Base-by-base conservation (phyloP, 2,888 invertebrate species). In the Lagria hirta region DNA sequence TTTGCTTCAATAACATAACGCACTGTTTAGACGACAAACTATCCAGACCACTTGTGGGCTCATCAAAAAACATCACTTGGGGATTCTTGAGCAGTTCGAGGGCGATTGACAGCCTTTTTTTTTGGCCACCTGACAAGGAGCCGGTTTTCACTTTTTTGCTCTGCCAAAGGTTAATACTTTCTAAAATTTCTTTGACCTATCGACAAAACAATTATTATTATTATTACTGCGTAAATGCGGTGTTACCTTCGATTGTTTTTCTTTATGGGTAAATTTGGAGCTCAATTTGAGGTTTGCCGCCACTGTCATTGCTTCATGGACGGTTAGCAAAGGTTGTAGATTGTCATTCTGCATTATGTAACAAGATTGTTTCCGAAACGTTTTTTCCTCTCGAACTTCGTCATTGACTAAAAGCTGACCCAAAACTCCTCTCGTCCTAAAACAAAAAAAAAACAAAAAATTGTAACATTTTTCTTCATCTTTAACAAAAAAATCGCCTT, bases 61-160 rank as follows among this genome's bases (percentile, higher is more conserved):
- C 95, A 68, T 96, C 95, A 54, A 96, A 82, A 68, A 95, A 91
- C 82, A 95, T 86, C 30, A 95, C 82, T 1, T 91, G 87, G 1
- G 95, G 95, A 71, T 96, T 92, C 68, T 85, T 90, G 54, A 95
- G 83, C 58, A 96, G 76, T 74, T 96, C 95, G 50, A 93, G 74
- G 4, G 93, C 94, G 51, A 95, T 90, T 1, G 93, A 86, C 32
- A 96, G 77, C 59, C 95, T 78, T 69, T 95, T 96, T 61, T 82
- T 83, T 73, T 96, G 90, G 1, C 95, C 95, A 4, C 95, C 94
- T 7, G 93, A 94, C 26, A 96, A 74, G 27, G 79, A 73, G 2
- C 75, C 77, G 0, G 88, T 85, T 51, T 81, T 75, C 0, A 88
- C 88, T 58, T 82, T 74, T 23, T 81, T 74, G 27, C 79, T 78